These are phyloP conservation scores for Cordilura impudica DNA, from an alignment of 2,888 invertebrate genomes.

Conservation along the genomic window DNA sequence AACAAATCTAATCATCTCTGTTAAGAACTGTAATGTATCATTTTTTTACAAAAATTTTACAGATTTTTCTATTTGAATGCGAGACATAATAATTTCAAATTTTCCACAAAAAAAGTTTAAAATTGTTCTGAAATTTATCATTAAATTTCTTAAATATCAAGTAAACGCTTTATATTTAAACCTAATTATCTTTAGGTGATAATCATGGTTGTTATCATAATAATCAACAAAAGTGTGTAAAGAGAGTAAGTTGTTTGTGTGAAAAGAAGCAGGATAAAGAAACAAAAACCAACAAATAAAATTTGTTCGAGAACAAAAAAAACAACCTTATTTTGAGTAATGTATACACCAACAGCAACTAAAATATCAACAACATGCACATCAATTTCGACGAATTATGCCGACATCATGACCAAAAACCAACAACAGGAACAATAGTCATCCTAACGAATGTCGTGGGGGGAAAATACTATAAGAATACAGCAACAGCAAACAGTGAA, in stretches of 20 bases:
- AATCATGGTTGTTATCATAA: conserved; percentile 24
- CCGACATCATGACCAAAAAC: conserved; percentile 30
- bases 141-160: background rate
- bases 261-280: background rate
- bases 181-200: conserved; percentile 21
- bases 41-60: background rate
- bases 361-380: conserved; percentile 42
- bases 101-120: background rate
- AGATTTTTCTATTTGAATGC: too few relatives aligned
- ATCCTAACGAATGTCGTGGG: conserved; percentile 34
- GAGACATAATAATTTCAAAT: too few relatives aligned
- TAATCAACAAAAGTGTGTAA: background rate
- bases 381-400: conserved; percentile 59
- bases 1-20: background rate
- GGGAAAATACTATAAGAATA: conserved; percentile 41
- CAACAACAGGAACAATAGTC: conserved; percentile 10
- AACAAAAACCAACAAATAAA: conserved; percentile 41
- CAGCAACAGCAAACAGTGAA: conserved; percentile 22
- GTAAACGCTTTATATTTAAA: background rate
- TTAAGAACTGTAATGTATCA: background rate
- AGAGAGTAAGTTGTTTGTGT: conserved; percentile 7
- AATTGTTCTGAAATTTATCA: conserved; percentile 3
- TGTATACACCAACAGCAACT: conserved; percentile 8
- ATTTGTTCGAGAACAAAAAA: conserved; percentile 54
- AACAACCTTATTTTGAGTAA: background rate